Base-by-base conservation (phyloP, 2,113 vertebrate species). In the Calidris pygmaea region DNA sequence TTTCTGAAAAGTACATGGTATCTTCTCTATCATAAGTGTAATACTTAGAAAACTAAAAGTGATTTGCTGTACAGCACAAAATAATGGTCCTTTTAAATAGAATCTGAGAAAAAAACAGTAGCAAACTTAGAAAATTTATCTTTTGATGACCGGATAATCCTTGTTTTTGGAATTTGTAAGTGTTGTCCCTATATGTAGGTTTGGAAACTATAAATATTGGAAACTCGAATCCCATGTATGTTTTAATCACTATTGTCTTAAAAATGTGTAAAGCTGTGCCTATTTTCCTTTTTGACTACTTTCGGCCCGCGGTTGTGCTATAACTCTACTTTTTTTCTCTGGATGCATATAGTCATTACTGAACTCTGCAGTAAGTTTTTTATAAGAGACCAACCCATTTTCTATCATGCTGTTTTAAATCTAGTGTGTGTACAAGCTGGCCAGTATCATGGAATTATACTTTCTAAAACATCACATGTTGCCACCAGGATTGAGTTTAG, bases 181-280 rank as follows among this genome's bases (percentile, higher is more conserved):
- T 66, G 0, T 16, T 56, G 5, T 62, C 19, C 22, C 7, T 62
- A 5, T 21, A n/a, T 21, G 10, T 37, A 29, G 3, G 3, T 59
- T 78, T 88, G 26, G 48, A 78, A 88, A 50, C 1, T 21, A 29
- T 9, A 84, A n/a, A 32, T 78, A 56, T 22, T 79, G 41, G 45
- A 47, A 53, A 35, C 27, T 27, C 72, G 21, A 8, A 59, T 58
- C 9, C 15, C 12, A 19, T 67, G 21, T 53, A 37, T 48, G 43
- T 41, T 39, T 39, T 85, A 66, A 43, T 82, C 23, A 29, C 22
- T 10, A 14, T 16, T 45, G 24, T 60, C 21, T 79, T 82, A 19
- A 58, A 77, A 82, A 71, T 67, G 3, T 50, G 27, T 43, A 11
- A 52, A 68, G 18, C 10, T 73, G 4, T 39, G 4, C 37, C 11